Evolutionary conservation across 2,113 vertebrate species (phyloP), one percentile per base, ranked within the genome.

Genomic region (Xenus cinereus): DNA sequence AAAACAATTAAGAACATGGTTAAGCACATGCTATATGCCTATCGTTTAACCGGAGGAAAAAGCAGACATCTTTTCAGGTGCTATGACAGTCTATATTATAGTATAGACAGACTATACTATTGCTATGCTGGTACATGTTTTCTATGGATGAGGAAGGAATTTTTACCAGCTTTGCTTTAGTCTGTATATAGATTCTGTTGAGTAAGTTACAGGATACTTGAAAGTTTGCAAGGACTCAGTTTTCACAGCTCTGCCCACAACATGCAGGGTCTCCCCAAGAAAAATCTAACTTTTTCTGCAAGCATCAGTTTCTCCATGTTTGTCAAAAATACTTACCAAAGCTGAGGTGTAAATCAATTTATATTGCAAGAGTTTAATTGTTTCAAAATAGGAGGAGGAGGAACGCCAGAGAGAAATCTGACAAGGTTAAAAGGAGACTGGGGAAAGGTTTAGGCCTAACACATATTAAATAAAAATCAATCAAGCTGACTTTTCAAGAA

Each of bases 401-500:
- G 17, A 91, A 83, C 14, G 89, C 27, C 30, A 76, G 45, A 62
- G 23, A 93, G 54, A 93, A 91, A 88, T 69, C 66, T 76, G 75
- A 92, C 85, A 90, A 85, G 78, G 88, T 94, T 94, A 93, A 94
- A 94, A 93, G 53, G 50, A 92, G 84, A 88, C 53, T 56, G 10
- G 43, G 57, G 43, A 93, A 94, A 90, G 51, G 62, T 46, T 82
- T 81, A 80, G 53, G 63, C 30, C 88, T 76, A 88, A 79, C 62
- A 64, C 19, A n/a, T 59, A 81, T 69, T 90, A 94, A 68, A 92
- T 66, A 85, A 83, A 94, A 95, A 92, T 95, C 90, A 94, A 90
- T 85, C 94, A 89, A 23, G 4, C 45, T 7, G 20, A 84, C 59
- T 64, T 79, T 35, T 62, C 53, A 83, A 85, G 85, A 93, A 90